Evolutionary conservation across 2,888 invertebrate species (phyloP).

Genomic region (Ennomos erosarius): DNA sequence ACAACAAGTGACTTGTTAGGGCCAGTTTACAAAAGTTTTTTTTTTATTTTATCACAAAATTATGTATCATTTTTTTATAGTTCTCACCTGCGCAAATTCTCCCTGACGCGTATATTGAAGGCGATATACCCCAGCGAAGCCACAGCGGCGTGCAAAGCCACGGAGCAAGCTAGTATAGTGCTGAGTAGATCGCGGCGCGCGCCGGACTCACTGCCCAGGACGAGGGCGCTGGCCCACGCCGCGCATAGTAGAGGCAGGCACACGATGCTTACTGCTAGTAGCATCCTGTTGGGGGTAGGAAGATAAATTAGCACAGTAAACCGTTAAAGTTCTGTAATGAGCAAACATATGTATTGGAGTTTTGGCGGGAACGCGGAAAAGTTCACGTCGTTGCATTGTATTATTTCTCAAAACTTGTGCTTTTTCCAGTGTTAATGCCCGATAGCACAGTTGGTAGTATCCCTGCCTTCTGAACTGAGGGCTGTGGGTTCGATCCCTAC

Average conservation of each 20-base stretch:
- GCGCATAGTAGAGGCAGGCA: slow-evolving; percentile 93
- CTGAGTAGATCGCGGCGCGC: slow-evolving; percentile 88
- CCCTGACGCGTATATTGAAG: slow-evolving; percentile 93
- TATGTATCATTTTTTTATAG: too few relatives aligned
- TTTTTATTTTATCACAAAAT: too few relatives aligned
- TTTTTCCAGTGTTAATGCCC: too few relatives aligned
- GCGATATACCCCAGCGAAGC: slow-evolving; percentile 95
- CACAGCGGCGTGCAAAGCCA: slow-evolving; percentile 92
- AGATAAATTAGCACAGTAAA: slow-evolving; percentile 15
- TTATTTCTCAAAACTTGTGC: too few relatives aligned
- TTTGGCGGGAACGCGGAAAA: too few relatives aligned
- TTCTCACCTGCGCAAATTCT: slow-evolving; percentile 86
- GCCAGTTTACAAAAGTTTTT: too few relatives aligned
- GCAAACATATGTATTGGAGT: too few relatives aligned
- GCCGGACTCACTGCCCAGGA: slow-evolving; percentile 88
- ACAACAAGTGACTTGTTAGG: too few relatives aligned
- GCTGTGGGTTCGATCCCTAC: too few relatives aligned
- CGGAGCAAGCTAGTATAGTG: slow-evolving; percentile 90
- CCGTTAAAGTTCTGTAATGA: not conserved
- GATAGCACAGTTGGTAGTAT: too few relatives aligned
- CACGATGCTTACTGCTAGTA: slow-evolving; percentile 94
- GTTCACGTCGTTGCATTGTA: too few relatives aligned
- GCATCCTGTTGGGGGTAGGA: slow-evolving; percentile 81
- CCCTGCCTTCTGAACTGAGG: too few relatives aligned
- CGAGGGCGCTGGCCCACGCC: slow-evolving; percentile 89